Base-by-base conservation (phyloP, 2,797 vertebrate genomes). In the Platalea minor region DNA sequence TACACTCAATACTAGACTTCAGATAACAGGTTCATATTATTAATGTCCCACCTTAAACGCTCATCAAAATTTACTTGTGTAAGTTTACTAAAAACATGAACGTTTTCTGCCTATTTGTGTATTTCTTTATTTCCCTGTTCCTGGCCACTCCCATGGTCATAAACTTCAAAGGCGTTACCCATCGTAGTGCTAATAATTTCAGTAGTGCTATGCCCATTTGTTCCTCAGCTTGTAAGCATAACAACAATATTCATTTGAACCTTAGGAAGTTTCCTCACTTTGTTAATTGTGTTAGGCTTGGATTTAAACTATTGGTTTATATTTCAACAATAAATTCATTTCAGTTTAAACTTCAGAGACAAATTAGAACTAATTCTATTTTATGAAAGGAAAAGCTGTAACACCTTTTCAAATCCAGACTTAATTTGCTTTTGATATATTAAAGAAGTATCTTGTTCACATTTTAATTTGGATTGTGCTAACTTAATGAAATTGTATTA, bases 371-470 rank as follows among this genome's bases (percentile, higher is more conserved):
- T 83, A 92, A 94, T 94, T 96, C 48, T 81, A 78, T 94, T 92
- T 95, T 78, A 84, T 54, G 76, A 84, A 95, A 83, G 65, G 54
- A 84, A 93, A 94, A 88, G 23, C 75, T 91, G 53, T 67, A 89
- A 65, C 41, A 95, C 53, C 65, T 92, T 96, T 95, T 89, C 70
- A 89, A 93, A 94, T 78, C 45, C 79, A 94, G 82, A 61, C 57
- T 75, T 95, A 89, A 94, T 94, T 92, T 86, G 25, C 39, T 96
- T 95, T 92, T 84, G 76, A 93, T 81, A 64, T 88, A 91, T 91
- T 93, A 86, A 95, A 77, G 61, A 95, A 63, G 53, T 69, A 69
- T 75, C 54, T 33, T 73, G 57, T 65, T 96, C 92, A 84, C 43
- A 88, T 93, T 96, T 95, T 94, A 75, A 91, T 91, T 91, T 92